phyloP scores from a whole-genome alignment of 2,113 vertebrate genomes.

The Zosterops japonicus region DNA sequence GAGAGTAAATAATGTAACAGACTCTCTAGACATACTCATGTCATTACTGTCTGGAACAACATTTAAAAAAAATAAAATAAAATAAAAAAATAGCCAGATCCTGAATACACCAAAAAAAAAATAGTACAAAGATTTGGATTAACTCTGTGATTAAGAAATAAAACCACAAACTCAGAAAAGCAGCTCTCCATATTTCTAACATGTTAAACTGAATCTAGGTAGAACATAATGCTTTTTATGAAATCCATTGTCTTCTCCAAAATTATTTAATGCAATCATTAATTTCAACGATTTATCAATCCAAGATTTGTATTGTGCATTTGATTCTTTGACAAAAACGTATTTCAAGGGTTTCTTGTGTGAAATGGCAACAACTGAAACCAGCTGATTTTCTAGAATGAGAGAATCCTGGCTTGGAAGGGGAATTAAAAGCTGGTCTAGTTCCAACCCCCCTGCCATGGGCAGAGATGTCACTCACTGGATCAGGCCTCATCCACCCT shows the following conservation, averaged over 20 bases:
- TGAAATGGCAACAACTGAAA: neutral
- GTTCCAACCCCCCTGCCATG: neutral
- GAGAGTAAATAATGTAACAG: constrained; percentile 22
- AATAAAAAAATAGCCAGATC: neutral
- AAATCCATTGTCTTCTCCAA: neutral
- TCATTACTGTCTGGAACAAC: neutral
- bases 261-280: neutral
- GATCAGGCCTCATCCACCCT: neutral
- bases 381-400: neutral
- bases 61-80: neutral
- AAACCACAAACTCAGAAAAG: neutral
- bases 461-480: neutral
- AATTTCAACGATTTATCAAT: neutral
- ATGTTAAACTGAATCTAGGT: neutral
- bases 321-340: neutral
- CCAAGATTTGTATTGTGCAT: neutral
- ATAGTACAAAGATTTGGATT: neutral
- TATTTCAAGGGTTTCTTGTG: neutral
- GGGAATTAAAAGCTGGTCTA: neutral
- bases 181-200: neutral
- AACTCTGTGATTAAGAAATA: neutral
- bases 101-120: neutral
- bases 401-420: neutral
- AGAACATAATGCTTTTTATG: neutral
- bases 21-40: neutral